Percentiles rank a stretch among this genome's conserved stretches.
Conservation (phyloP, 2,113 vertebrate genomes). For the Nothobranchius furzeri region DNA sequence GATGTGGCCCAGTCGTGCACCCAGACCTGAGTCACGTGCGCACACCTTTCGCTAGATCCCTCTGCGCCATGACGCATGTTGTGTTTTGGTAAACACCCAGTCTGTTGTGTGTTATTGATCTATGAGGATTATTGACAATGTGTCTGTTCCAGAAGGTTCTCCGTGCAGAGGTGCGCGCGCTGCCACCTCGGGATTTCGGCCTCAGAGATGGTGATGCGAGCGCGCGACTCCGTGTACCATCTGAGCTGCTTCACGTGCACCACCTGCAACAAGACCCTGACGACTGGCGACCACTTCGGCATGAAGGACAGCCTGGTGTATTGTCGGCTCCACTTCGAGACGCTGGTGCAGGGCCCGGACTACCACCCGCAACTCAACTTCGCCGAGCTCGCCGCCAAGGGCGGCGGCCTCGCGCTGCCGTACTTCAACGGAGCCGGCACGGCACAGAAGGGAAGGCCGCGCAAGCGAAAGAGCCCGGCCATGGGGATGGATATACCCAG, state of each 20-base stretch:
- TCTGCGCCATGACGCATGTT: not conserved
- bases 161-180: conserved; percentile 99
- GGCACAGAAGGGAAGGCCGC: conserved; percentile 95
- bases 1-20: conserved; percentile 21
- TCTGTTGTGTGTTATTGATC: not conserved
- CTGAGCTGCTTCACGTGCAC: conserved; percentile 99
- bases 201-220: conserved; percentile 99
- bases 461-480: conserved; percentile 95
- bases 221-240: conserved; percentile 98
- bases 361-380: conserved; percentile 94
- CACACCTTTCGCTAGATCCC: not conserved
- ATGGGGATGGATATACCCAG: conserved; percentile 94
- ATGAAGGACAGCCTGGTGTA: conserved; percentile 99
- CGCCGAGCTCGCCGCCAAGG: conserved; percentile 95
- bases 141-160: conserved; percentile 97
- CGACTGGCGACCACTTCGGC: conserved; percentile 97
- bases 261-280: conserved; percentile 97
- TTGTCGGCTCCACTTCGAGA: conserved; percentile 97
- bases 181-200: conserved; percentile 99
- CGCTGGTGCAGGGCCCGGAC: conserved; percentile 90
- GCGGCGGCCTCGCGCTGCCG: conserved; percentile 87
- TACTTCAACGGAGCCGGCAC: conserved; percentile 96
- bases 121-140: conserved; percentile 57
- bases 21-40: not conserved
- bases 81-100: not conserved